phyloP scores from a whole-genome alignment of 1,140 invertebrate genomes.

The Heliconius congener region DNA sequence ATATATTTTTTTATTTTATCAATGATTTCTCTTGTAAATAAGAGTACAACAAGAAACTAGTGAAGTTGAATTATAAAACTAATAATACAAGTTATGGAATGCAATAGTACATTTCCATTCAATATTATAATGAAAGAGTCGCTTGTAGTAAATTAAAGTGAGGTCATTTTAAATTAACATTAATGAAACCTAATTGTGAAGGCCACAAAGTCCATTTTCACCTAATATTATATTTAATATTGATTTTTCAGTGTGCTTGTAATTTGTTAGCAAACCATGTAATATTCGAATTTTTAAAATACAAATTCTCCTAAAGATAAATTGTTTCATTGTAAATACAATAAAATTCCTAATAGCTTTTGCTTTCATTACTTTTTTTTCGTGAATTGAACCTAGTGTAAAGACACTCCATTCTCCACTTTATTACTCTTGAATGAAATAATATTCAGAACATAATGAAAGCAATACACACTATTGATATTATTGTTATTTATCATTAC shows the following conservation, averaged over 20 bases:
- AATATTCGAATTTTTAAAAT: neutral
- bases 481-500: too few species aligned
- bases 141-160: neutral
- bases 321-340: neutral
- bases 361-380: neutral
- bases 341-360: neutral
- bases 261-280: neutral
- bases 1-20: too few species aligned
- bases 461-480: neutral
- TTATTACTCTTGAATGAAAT: neutral
- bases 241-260: neutral
- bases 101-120: neutral
- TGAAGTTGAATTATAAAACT: neutral
- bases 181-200: constrained; percentile 2
- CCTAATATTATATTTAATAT: neutral
- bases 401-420: too few species aligned
- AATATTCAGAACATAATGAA: neutral
- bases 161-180: neutral
- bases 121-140: neutral
- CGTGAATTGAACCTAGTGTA: too few species aligned
- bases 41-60: neutral
- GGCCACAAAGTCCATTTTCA: constrained; percentile 13
- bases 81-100: neutral
- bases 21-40: neutral
- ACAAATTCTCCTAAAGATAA: neutral